Evolutionary conservation across 2,888 invertebrate genomes (phyloP).

Genomic region (Monoplex corrugatus): DNA sequence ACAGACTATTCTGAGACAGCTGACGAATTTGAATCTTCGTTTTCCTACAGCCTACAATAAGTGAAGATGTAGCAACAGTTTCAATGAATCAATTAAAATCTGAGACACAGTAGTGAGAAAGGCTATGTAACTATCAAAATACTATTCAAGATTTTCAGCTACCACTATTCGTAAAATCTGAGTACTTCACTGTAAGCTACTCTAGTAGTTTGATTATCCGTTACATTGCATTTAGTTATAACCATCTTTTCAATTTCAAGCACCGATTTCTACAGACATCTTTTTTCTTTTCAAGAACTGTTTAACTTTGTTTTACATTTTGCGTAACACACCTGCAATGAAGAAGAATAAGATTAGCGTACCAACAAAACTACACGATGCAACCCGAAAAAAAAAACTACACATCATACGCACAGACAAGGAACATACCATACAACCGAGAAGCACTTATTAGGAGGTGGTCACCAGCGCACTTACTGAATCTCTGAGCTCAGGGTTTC

Average conservation of each 20-base stretch:
- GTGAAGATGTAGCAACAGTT: no score
- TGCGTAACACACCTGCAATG: slow-evolving; percentile 33
- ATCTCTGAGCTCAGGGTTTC: slow-evolving; percentile 60
- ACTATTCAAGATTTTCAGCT: not conserved
- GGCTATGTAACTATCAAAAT: not conserved
- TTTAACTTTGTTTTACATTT: not conserved
- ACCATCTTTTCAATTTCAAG: not conserved
- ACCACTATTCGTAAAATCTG: not conserved
- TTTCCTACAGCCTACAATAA: no score
- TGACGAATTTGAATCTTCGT: not conserved
- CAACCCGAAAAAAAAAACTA: no score
- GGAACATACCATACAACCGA: slow-evolving; percentile 45
- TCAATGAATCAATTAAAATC: not conserved
- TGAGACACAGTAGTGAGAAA: not conserved
- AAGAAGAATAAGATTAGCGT: slow-evolving; percentile 38
- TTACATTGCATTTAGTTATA: not conserved
- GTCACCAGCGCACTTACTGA: slow-evolving; percentile 58
- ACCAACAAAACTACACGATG: not conserved
- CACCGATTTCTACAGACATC: not conserved
- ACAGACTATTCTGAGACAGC: not conserved
- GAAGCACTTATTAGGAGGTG: slow-evolving; percentile 38
- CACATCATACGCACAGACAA: not conserved
- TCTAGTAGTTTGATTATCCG: no score
- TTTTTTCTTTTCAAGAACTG: not conserved
- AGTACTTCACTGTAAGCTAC: not conserved